These are phyloP conservation scores for Channallabes apus DNA, from an alignment of 2,797 vertebrate genomes.

Conservation along the genomic window DNA sequence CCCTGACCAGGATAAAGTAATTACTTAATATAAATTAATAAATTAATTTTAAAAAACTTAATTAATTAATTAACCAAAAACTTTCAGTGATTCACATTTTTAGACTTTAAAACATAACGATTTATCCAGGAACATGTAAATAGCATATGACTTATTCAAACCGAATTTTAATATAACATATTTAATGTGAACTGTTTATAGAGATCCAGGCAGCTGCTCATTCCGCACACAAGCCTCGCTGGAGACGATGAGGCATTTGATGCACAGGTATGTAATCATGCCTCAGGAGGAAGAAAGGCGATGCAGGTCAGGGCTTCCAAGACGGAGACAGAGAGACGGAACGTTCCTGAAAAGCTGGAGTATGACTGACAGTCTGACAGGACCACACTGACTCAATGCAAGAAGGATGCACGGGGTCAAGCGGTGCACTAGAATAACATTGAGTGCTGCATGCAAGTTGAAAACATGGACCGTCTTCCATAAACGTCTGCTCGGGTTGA, in stretches of 20 bases:
- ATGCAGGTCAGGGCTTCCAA: conserved; percentile 11
- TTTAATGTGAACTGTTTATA: not conserved
- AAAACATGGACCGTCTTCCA: conserved; percentile 1
- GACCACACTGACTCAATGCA: not conserved
- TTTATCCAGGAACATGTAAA: not conserved
- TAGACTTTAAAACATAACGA: not conserved
- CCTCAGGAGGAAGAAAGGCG: not conserved
- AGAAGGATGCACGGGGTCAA: conserved; percentile 6
- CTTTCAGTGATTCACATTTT: not conserved
- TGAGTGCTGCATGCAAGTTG: not conserved
- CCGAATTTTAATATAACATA: not conserved
- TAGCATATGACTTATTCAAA: not conserved
- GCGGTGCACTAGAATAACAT: conserved; percentile 7
- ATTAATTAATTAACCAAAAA: not conserved
- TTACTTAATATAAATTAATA: not conserved
- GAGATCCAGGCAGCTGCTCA: not conserved
- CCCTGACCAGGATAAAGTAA: not conserved
- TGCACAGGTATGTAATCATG: conserved; percentile 1
- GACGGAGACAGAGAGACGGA: no score
- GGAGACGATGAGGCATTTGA: not conserved
- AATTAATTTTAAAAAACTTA: no score
- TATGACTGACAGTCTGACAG: conserved; percentile 19
- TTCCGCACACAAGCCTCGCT: not conserved
- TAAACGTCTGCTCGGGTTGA: not conserved
- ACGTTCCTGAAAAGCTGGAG: not conserved